A percentile compares a stretch with the other conserved stretches of the same genome.
Evolutionary conservation across 2,888 invertebrate species (phyloP).

Genomic region (Drosophila flavopinicola): DNA sequence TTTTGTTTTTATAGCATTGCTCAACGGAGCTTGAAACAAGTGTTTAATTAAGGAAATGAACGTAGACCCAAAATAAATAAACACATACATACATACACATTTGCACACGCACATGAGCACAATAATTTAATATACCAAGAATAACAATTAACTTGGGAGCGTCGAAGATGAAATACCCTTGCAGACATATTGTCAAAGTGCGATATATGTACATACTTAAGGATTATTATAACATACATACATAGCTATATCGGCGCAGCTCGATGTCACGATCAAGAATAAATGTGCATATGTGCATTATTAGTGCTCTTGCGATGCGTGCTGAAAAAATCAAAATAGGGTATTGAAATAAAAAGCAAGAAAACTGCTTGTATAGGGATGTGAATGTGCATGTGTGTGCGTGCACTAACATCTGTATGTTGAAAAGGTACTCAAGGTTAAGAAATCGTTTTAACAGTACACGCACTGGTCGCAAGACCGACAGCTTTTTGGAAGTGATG

Average conservation of each 20-base stretch:
- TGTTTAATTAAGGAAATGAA: conserved; percentile 80
- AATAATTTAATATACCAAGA: conserved; percentile 53
- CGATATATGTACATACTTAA: no score
- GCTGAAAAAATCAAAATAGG: neutral
- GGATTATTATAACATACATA: no score
- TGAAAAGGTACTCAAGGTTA: conserved; percentile 80
- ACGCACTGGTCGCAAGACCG: conserved; percentile 58
- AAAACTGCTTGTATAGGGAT: conserved; percentile 23
- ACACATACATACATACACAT: conserved; percentile 29
- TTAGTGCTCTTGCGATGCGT: no score
- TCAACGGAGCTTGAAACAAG: conserved; percentile 74
- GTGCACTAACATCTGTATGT: conserved; percentile 22
- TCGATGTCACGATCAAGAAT: no score
- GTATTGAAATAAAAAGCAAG: conserved; percentile 27
- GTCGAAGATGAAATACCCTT: conserved; percentile 3
- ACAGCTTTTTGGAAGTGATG: conserved; percentile 76
- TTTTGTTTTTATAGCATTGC: conserved; percentile 46
- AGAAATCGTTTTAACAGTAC: conserved; percentile 70
- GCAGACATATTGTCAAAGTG: neutral
- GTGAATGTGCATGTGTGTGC: neutral
- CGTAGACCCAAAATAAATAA: conserved; percentile 56
- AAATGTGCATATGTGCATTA: no score
- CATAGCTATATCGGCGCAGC: no score
- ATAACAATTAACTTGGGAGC: conserved; percentile 3
- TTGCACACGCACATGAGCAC: conserved; percentile 29